Evolutionary conservation across 1,140 invertebrate species (phyloP), one percentile per base, ranked within the genome.

Genomic region (Holotrichia oblita): DNA sequence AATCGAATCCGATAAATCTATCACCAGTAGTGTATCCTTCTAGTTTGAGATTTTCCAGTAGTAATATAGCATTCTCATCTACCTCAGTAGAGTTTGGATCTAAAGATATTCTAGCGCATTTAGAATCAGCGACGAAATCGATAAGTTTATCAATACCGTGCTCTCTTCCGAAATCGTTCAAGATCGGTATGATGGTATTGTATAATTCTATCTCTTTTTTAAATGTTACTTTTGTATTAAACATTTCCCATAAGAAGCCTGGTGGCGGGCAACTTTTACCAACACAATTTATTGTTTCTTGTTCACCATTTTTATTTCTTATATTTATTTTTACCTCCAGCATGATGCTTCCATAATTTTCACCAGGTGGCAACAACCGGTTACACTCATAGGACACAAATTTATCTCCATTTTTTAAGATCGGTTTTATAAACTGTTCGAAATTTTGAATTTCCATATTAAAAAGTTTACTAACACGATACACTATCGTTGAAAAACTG

Each of bases 341-440:
- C 79, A 91, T 90, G 0, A 87, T 81, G 82, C 91, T 91, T 2
- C 89, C 90, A 81, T 90, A 91, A 86, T 91, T 91, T 80, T 91
- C 90, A 2, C 90, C 90, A 0, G 88, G 87, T 14, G 27, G 24
- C 10, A 69, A 20, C 9, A 77, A 27, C 2, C 27, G 14, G 2
- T 40, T n/a, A 7, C 17, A 61, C 27, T 69, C 55, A 41, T 41
- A 77, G 4, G 24, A 40, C 12, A 77, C 6, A 14, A 77, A 64
- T 17, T 64, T 61, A 3, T 77, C 41, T 6, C 34, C 41, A 10
- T 40, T 0, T 61, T 64, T 27, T 34, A 77, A 41, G 20, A 76
- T 12, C 10, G 75, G 20, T 41, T 34, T 41, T 40, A 69, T 14
- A 8, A 77, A 17, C 20, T 69, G 12, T 77, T 77, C 76, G 6